phyloP scores from a whole-genome alignment of 2,888 invertebrate species.

The Hylaea fasciaria region DNA sequence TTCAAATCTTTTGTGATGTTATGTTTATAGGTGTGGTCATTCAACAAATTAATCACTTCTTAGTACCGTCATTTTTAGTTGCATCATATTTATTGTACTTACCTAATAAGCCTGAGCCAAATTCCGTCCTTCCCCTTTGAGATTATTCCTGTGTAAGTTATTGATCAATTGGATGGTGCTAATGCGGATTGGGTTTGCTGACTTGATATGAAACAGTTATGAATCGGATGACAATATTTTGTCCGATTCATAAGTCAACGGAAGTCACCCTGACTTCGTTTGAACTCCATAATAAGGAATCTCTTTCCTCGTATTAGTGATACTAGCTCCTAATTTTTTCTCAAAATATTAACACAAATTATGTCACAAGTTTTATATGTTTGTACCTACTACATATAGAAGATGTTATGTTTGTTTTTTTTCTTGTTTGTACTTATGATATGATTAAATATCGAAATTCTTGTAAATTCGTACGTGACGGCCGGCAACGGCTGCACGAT shows the following conservation, averaged over 20 bases:
- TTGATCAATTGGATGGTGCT: conserved; percentile 66
- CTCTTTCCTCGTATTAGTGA: conserved; percentile 83
- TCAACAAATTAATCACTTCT: no score
- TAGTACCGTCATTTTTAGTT: not conserved
- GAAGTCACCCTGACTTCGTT: conserved; percentile 54
- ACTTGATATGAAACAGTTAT: conserved; percentile 80
- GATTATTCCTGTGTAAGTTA: conserved; percentile 47
- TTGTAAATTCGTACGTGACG: conserved; percentile 61
- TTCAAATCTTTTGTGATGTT: no score
- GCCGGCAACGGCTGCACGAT: conserved; percentile 56
- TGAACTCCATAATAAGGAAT: conserved; percentile 75
- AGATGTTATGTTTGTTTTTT: conserved; percentile 82
- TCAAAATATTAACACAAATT: conserved; percentile 80
- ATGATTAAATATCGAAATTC: conserved; percentile 59
- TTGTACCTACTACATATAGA: conserved; percentile 72
- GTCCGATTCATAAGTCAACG: conserved; percentile 74
- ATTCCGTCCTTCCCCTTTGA: conserved; percentile 27
- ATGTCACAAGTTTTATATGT: conserved; percentile 80
- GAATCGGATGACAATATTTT: conserved; percentile 79
- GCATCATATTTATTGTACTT: not conserved
- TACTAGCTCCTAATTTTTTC: conserved; percentile 83
- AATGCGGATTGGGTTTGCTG: conserved; percentile 62
- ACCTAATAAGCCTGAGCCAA: no score
- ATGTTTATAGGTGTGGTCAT: no score
- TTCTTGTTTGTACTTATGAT: conserved; percentile 76